Conservation (phyloP, 35 echinoderm and acorn worm genomes). For the Apostichopus japonicus region DNA sequence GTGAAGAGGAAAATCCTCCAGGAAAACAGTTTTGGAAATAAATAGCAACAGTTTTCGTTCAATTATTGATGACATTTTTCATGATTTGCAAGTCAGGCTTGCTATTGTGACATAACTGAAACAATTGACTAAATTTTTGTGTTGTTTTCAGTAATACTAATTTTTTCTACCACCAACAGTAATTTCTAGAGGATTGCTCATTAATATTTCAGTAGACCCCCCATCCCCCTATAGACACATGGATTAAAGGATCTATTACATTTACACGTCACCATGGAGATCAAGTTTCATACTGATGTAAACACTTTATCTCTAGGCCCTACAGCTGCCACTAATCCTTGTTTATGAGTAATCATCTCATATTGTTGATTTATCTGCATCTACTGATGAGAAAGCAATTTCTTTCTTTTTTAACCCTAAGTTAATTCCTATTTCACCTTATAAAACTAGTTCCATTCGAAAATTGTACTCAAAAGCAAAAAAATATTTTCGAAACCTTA, state of each 20-base stretch:
- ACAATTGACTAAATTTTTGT: no score
- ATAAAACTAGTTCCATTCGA: background rate
- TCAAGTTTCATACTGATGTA: background rate
- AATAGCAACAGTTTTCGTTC: no score
- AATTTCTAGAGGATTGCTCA: background rate
- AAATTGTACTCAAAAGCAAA: background rate
- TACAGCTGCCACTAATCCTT: background rate
- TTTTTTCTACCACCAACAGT: no score
- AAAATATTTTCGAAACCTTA: constrained; percentile 19
- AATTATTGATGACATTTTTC: no score
- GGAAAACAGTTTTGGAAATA: no score
- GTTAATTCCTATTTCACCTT: background rate
- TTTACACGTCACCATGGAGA: background rate
- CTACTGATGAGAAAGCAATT: background rate
- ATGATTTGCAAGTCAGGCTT: no score
- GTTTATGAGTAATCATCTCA: constrained; percentile 1
- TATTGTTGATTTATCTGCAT: background rate
- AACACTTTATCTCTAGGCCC: background rate
- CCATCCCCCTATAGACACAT: background rate
- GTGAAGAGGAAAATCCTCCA: no score
- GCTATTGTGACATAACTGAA: no score
- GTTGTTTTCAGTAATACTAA: no score
- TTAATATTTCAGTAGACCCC: background rate
- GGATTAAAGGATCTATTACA: background rate
- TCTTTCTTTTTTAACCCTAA: background rate